Evolutionary conservation across 1,140 invertebrate species (phyloP), one percentile per base, ranked within the genome.

Genomic region (Berghia stephanieae): DNA sequence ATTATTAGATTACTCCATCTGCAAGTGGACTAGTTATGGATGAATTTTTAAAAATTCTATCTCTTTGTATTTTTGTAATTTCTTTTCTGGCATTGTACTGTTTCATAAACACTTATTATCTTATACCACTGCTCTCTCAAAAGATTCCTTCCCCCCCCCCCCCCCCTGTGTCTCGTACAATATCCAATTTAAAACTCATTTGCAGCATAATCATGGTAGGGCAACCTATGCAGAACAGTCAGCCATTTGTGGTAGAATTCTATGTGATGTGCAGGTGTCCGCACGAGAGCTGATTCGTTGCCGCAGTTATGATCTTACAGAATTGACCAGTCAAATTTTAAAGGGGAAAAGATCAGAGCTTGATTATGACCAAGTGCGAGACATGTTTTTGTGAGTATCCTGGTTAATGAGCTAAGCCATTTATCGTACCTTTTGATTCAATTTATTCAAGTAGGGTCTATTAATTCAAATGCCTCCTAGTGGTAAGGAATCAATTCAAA

Each of bases 221-320:
- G 77, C 79, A 0, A 80, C 81, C 27, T 90, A 87, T 79, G 83
- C 91, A 10, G 92, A 92, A 77, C 91, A 90, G 76, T 90, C 90
- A 76, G 88, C 91, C 2, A 90, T 92, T 79, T 92, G 91, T 84
- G 98, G 98, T 0, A 92, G 98, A 66, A 91, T 98, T 31, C 92
- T 99, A 0, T 98, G 96, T 88, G 98, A 99, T 90, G 93, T 98
- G 3, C 96, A 97, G 90, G 91, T 95, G 52, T 96, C 96, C 1
- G 95, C 97, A 0, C 96, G 95, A 91, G 98, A 99, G 91, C 91
- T 99, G 3, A 95, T 99, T 42, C 93, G 94, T 84, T 93, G 94
- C 38, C 92, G 95, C 83, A 97, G 95, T 86, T 99, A 97, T 86
- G 97, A 99, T 89, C 90, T 99, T 8, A 93, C 93, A 63, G 94